phyloP scores from a whole-genome alignment of 2,797 vertebrate genomes.

The Myotis findleyi region DNA sequence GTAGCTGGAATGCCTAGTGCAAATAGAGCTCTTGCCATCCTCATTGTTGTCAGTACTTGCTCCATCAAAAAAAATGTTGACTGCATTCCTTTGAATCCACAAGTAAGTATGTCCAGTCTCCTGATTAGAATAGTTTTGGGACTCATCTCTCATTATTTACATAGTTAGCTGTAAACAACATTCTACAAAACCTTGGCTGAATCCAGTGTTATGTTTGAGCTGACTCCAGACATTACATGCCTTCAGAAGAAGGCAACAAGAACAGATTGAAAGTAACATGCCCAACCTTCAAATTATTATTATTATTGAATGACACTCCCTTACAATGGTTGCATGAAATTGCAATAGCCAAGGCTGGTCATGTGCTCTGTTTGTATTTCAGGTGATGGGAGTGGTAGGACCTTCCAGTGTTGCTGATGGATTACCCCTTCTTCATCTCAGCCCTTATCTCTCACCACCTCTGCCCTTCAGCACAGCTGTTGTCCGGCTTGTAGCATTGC shows the following conservation, averaged over 20 bases:
- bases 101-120: constrained; percentile 67
- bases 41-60: constrained; percentile 64
- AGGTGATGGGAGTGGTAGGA: constrained; percentile 99
- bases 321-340: constrained; percentile 84
- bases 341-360: constrained; percentile 85
- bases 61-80: constrained; percentile 62
- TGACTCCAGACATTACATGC: constrained; percentile 87
- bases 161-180: constrained; percentile 83
- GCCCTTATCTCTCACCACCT: constrained; percentile 99
- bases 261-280: constrained; percentile 81
- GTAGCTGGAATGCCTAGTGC: constrained; percentile 74
- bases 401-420: constrained; percentile 99
- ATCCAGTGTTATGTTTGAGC: constrained; percentile 47
- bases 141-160: constrained; percentile 73
- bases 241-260: constrained; percentile 73
- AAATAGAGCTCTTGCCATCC: constrained; percentile 70
- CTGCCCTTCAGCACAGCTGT: constrained; percentile 99
- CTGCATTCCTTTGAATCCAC: constrained; percentile 44
- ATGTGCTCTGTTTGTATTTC: constrained; percentile 89
- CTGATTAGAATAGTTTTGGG: constrained; percentile 66
- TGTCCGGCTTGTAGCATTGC: constrained; percentile 98
- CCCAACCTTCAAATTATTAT: constrained; percentile 81
- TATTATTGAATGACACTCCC: constrained; percentile 84
- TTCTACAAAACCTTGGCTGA: constrained; percentile 85
- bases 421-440: constrained; percentile 98